Conservation (phyloP, 2,888 invertebrate species). For the Drosophila greeni region DNA sequence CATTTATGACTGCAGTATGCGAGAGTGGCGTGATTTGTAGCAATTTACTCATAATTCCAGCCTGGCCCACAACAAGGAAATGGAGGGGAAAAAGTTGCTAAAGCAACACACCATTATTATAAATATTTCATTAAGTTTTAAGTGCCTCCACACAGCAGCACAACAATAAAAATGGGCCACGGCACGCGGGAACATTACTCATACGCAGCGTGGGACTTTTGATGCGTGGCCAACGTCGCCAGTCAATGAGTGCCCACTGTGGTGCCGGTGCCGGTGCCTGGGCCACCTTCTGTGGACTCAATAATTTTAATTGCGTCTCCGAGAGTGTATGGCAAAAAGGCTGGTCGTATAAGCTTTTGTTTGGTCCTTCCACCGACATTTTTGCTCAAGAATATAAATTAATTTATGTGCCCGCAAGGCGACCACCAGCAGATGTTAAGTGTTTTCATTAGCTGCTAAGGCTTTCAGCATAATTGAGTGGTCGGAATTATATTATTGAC, state of each 20-base stretch:
- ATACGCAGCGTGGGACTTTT: constrained; percentile 64
- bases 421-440: constrained; percentile 40
- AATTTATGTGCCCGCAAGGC: constrained; percentile 53
- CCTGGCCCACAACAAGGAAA: constrained; percentile 24
- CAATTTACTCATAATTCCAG: constrained; percentile 57
- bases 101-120: constrained; percentile 58
- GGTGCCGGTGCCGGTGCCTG: constrained; percentile 11
- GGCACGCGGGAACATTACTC: constrained; percentile 56
- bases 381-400: constrained; percentile 46
- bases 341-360: neutral
- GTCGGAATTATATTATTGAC: constrained; percentile 56
- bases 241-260: constrained; percentile 23
- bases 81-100: constrained; percentile 40
- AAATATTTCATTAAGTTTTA: constrained; percentile 73
- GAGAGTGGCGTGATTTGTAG: constrained; percentile 64
- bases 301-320: constrained; percentile 65
- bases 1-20: constrained; percentile 56
- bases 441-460: constrained; percentile 53
- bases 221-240: constrained; percentile 37
- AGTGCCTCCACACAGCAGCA: constrained; percentile 58
- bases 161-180: constrained; percentile 59
- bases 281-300: constrained; percentile 40
- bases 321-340: constrained; percentile 17
- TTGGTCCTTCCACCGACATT: neutral
- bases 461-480: constrained; percentile 67